phyloP scores from a whole-genome alignment of 1,140 invertebrate genomes.

The Diuraphis noxia region DNA sequence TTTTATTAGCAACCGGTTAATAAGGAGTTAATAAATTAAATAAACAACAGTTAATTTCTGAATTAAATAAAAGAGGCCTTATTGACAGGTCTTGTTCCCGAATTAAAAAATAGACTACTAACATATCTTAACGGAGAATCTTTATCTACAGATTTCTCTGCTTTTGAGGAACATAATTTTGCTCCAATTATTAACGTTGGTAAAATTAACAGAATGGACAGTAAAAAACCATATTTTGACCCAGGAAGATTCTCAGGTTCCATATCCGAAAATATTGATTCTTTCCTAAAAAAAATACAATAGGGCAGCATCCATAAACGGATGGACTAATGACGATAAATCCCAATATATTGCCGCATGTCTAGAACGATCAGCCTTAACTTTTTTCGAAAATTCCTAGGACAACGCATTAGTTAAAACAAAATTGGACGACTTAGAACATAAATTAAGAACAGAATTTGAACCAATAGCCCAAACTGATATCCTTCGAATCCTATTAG shows the following conservation, averaged over 20 bases:
- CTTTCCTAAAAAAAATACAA: not conserved
- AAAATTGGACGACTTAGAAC: not conserved
- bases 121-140: not conserved
- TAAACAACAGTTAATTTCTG: no score
- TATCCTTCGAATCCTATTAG: not conserved
- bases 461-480: not conserved
- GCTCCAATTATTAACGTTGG: not conserved
- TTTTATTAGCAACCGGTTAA: no score
- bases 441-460: not conserved
- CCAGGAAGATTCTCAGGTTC: not conserved
- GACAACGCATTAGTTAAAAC: not conserved
- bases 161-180: not conserved
- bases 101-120: not conserved
- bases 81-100: not conserved
- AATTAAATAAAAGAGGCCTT: no score
- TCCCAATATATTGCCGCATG: not conserved
- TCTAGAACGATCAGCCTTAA: not conserved
- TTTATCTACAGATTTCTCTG: not conserved
- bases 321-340: not conserved
- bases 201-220: not conserved
- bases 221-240: not conserved
- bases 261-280: not conserved
- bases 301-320: not conserved
- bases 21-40: no score
- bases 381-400: not conserved